Evolutionary conservation across 2,797 vertebrate genomes (phyloP).

Genomic region (Vipera latastei): DNA sequence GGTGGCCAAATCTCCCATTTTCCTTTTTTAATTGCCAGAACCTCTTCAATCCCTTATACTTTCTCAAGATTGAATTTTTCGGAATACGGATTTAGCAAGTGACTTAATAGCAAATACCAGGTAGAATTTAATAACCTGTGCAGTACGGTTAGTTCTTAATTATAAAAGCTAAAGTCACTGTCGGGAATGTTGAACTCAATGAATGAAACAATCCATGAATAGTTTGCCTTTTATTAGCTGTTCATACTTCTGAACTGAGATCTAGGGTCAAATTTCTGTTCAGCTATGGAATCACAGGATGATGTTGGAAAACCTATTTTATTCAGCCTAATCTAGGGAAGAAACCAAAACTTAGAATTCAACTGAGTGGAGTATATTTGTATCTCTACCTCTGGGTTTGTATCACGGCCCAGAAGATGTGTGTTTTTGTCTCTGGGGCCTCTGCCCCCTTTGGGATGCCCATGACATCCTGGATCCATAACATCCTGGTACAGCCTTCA

Average conservation of each 20-base stretch:
- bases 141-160: not conserved
- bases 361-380: not conserved
- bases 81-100: not conserved
- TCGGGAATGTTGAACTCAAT: not conserved
- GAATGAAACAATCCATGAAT: not conserved
- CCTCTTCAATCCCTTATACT: not conserved
- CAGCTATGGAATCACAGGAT: not conserved
- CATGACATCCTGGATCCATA: not conserved
- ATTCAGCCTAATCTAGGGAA: not conserved
- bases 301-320: not conserved
- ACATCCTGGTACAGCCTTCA: not conserved
- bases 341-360: not conserved
- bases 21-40: not conserved
- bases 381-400: not conserved
- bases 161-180: not conserved
- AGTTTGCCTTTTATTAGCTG: not conserved
- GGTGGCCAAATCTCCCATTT: not conserved
- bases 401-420: not conserved
- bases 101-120: not conserved
- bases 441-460: not conserved
- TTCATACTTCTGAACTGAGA: not conserved
- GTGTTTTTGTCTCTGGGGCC: not conserved
- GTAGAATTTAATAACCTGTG: not conserved
- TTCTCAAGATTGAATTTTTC: not conserved
- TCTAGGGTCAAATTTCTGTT: not conserved